phyloP scores from a whole-genome alignment of 2,113 vertebrate genomes.

The Grammomys surdaster region DNA sequence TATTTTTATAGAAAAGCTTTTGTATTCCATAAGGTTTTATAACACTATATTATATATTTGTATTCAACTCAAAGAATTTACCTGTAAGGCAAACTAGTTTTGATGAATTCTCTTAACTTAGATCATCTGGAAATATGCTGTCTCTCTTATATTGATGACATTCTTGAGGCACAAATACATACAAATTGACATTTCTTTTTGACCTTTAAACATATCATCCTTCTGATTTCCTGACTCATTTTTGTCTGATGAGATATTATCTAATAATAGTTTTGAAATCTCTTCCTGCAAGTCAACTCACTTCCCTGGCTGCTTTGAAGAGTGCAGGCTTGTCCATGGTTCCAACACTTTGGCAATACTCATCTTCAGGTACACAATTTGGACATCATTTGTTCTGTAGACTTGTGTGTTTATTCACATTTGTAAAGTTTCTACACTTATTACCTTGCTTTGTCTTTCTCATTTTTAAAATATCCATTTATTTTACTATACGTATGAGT shows the following conservation, averaged over 20 bases:
- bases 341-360: not conserved
- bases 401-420: not conserved
- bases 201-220: not conserved
- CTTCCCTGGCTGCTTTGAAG: not conserved
- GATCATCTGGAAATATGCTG: not conserved
- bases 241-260: not conserved
- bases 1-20: not conserved
- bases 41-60: not conserved
- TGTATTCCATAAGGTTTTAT: not conserved
- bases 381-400: not conserved
- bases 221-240: not conserved
- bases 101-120: not conserved
- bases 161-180: conserved; percentile 17
- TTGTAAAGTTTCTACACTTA: not conserved
- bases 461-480: not conserved
- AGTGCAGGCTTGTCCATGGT: not conserved
- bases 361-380: not conserved
- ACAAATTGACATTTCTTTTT: not conserved
- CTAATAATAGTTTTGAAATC: not conserved
- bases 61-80: not conserved
- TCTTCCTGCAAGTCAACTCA: not conserved
- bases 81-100: not conserved
- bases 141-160: not conserved
- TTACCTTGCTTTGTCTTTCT: not conserved
- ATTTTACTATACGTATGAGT: not conserved